phyloP scores from a whole-genome alignment of 2,888 invertebrate genomes.

The Invenusta paracnida region DNA sequence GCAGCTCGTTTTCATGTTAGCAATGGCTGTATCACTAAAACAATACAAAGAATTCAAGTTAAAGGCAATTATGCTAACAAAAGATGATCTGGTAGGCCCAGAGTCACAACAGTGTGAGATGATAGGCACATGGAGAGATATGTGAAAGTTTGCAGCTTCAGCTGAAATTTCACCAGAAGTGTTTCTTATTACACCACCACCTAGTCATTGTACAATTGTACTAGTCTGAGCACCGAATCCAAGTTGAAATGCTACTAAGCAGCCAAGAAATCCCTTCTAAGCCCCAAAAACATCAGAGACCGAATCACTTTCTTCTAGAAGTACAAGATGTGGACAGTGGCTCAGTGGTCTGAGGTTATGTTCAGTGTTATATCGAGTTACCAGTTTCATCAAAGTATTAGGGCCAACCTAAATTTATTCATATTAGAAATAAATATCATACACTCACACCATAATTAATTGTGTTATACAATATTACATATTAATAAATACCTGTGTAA shows the following conservation, averaged over 20 bases:
- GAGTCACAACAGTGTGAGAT: constrained; percentile 17
- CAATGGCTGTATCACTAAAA: constrained; percentile 1
- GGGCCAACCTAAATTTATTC: no score
- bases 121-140: neutral
- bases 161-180: neutral
- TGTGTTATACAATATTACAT: no score
- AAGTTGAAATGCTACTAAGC: constrained; percentile 5
- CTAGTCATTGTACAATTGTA: constrained; percentile 30
- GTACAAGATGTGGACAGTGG: constrained; percentile 3
- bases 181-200: constrained; percentile 4
- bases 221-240: neutral
- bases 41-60: neutral
- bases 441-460: no score
- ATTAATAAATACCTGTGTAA: no score
- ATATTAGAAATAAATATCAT: no score
- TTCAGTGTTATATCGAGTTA: no score
- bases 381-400: no score
- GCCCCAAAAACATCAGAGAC: constrained; percentile 26
- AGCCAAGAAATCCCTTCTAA: constrained; percentile 27
- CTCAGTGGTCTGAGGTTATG: neutral
- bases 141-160: neutral
- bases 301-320: constrained; percentile 29
- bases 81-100: neutral
- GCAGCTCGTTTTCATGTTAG: constrained; percentile 6
- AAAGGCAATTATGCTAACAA: constrained; percentile 2